Evolutionary conservation across 37 sponge, comb jelly and placozoan genomes (phyloP).

Genomic region (Agelas oroides): DNA sequence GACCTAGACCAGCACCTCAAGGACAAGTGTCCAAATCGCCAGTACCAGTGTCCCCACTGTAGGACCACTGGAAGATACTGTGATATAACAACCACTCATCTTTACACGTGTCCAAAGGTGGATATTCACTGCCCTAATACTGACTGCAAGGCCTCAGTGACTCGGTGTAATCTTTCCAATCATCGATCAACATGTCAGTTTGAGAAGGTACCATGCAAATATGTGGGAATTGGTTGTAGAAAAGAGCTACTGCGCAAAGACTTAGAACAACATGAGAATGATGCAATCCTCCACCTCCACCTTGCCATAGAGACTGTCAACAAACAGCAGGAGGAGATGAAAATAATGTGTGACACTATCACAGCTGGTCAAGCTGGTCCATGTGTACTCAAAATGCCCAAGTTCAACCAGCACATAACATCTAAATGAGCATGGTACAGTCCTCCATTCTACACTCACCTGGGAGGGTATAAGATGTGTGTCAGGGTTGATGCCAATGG

Average conservation of each 20-base stretch:
- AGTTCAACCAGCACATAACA: neutral
- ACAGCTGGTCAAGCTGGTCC: no score
- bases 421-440: neutral
- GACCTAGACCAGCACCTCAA: constrained; percentile 15
- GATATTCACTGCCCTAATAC: constrained; percentile 21
- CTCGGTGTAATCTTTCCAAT: neutral
- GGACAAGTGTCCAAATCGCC: constrained; percentile 25
- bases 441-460: neutral
- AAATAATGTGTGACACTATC: no score
- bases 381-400: neutral
- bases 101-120: constrained; percentile 20
- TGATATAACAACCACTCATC: constrained; percentile 21
- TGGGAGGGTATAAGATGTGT: constrained; percentile 13
- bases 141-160: neutral
- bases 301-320: constrained; percentile 2
- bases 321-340: no score
- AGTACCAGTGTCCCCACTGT: constrained; percentile 49
- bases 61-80: constrained; percentile 20
- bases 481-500: constrained; percentile 10
- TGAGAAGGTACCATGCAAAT: constrained; percentile 37
- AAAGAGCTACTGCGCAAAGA: neutral
- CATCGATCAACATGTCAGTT: constrained; percentile 8
- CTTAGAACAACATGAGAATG: constrained; percentile 14
- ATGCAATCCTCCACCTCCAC: constrained; percentile 1
- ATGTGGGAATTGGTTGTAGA: constrained; percentile 20